These are phyloP conservation scores for Ochlodes sylvanus DNA, from an alignment of 2,888 invertebrate species.

Conservation along the genomic window DNA sequence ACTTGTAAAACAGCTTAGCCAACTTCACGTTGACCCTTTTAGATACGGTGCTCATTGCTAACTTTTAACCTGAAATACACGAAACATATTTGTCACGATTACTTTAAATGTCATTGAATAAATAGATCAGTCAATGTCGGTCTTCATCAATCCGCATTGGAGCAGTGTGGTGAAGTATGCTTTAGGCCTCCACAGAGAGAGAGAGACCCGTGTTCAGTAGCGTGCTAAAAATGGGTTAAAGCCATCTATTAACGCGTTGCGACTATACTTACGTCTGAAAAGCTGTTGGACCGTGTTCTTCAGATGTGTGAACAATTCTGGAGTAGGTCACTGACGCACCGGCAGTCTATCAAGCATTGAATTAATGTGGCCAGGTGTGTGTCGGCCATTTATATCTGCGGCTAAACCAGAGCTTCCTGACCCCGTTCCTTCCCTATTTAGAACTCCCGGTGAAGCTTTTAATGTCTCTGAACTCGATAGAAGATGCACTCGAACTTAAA, in stretches of 20 bases:
- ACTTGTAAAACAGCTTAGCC: slow-evolving; percentile 75
- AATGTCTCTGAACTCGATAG: not conserved
- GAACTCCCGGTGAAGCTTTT: slow-evolving; percentile 5
- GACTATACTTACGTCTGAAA: no score
- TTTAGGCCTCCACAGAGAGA: no score
- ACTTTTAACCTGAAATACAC: not conserved
- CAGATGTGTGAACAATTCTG: not conserved
- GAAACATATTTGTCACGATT: not conserved
- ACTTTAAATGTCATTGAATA: no score
- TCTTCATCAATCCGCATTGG: no score
- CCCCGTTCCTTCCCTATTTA: slow-evolving; percentile 7
- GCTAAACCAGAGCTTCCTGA: slow-evolving; percentile 15
- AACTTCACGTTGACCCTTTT: slow-evolving; percentile 72
- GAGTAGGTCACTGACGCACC: not conserved
- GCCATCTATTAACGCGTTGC: no score
- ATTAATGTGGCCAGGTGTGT: not conserved
- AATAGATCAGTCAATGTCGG: no score
- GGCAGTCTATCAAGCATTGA: not conserved
- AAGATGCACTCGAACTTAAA: not conserved
- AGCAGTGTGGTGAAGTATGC: no score
- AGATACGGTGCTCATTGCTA: slow-evolving; percentile 62
- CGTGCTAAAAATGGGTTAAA: no score
- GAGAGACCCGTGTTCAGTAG: no score
- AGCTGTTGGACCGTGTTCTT: not conserved
- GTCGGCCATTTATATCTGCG: slow-evolving; percentile 5